Conservation (phyloP, 2,888 invertebrate genomes). For the Scaptomyza reducta region DNA sequence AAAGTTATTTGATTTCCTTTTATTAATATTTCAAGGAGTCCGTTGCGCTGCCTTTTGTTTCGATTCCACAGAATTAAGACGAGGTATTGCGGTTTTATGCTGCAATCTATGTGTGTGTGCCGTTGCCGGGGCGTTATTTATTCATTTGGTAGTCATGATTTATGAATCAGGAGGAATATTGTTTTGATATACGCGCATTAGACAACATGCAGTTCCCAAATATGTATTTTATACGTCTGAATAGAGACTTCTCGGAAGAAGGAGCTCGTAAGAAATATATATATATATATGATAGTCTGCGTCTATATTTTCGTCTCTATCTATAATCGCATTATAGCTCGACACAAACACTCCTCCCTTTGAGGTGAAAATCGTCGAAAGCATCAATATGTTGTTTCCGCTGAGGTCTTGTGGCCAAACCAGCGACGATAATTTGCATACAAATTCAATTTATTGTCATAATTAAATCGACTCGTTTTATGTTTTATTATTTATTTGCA, state of each 20-base stretch:
- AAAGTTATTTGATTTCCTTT: conserved; percentile 26
- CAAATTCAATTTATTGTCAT: conserved; percentile 66
- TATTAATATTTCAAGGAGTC: conserved; percentile 60
- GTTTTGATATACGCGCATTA: conserved; percentile 14
- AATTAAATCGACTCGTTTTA: conserved; percentile 74
- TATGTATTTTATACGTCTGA: conserved; percentile 9
- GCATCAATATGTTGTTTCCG: conserved; percentile 20
- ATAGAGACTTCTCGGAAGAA: conserved; percentile 51
- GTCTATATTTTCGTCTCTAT: neutral
- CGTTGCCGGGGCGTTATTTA: conserved; percentile 58
- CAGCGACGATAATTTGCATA: conserved; percentile 62
- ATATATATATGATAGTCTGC: conserved; percentile 7
- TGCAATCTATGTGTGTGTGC: conserved; percentile 53
- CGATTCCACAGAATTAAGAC: conserved; percentile 65
- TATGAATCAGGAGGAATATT: conserved; percentile 46
- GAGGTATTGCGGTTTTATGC: conserved; percentile 52
- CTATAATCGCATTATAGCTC: conserved; percentile 55
- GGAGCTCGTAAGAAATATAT: neutral
- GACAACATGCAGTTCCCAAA: conserved; percentile 41
- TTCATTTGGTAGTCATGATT: conserved; percentile 59
- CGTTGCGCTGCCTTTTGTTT: conserved; percentile 54
- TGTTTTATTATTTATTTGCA: conserved; percentile 64
- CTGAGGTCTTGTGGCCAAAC: conserved; percentile 28
- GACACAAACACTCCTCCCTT: conserved; percentile 31
- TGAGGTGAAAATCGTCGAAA: conserved; percentile 34